phyloP scores from a whole-genome alignment of 2,888 invertebrate species.

The Lomographa bimaculata region DNA sequence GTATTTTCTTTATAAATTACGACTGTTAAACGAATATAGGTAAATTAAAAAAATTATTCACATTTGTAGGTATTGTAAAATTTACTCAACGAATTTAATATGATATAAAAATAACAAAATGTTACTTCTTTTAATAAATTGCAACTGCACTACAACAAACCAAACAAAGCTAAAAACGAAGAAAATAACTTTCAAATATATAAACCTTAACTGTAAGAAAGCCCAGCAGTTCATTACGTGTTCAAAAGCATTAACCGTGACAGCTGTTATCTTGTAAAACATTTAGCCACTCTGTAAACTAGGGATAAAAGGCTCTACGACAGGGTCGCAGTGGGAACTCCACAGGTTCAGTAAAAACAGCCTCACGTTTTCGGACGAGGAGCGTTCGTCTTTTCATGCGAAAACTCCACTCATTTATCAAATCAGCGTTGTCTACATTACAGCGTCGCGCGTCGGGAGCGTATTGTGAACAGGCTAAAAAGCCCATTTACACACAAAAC shows the following conservation, averaged over 20 bases:
- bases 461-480: conserved; percentile 71
- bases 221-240: conserved; percentile 19
- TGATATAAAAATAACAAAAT: too few species aligned
- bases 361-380: conserved; percentile 51
- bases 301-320: conserved; percentile 45
- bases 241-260: conserved; percentile 23
- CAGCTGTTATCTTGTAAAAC: conserved; percentile 30
- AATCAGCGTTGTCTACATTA: conserved; percentile 75
- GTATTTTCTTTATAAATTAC: not conserved
- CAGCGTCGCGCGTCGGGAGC: conserved; percentile 55
- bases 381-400: conserved; percentile 63
- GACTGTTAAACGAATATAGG: too few species aligned
- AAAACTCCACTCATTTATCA: conserved; percentile 74
- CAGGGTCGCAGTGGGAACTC: conserved; percentile 46
- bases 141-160: too few species aligned
- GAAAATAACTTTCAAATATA: conserved; percentile 13
- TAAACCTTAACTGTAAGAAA: conserved; percentile 4
- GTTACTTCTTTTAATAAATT: too few species aligned
- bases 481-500: conserved; percentile 64
- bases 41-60: too few species aligned
- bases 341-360: conserved; percentile 59
- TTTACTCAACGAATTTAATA: too few species aligned
- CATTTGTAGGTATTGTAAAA: too few species aligned
- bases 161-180: too few species aligned
- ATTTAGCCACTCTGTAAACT: conserved; percentile 33